These are phyloP conservation scores for Myiotriccus ornatus DNA, from an alignment of 2,797 vertebrate genomes.

Conservation along the genomic window DNA sequence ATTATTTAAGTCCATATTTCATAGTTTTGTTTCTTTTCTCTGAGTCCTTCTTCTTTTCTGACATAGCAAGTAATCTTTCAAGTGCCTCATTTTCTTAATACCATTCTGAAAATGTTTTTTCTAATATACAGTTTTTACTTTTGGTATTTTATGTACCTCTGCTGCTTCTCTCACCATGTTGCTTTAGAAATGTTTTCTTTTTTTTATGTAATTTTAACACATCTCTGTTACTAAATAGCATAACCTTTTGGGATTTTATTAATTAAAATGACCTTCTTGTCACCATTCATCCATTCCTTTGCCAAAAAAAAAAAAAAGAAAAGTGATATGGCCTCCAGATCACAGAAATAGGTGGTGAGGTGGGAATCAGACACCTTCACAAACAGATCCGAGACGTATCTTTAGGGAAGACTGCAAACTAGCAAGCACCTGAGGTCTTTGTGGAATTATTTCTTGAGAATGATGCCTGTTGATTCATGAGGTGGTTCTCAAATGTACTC, in stretches of 20 bases:
- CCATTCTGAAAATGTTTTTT: background rate
- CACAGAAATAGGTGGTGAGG: background rate
- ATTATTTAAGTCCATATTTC: background rate
- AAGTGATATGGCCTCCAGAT: rapidly evolving
- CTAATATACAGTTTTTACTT: background rate
- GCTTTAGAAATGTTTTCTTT: background rate
- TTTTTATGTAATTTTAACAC: background rate
- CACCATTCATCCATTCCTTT: background rate
- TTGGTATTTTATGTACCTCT: rapidly evolving
- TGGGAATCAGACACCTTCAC: background rate
- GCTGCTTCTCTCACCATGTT: background rate
- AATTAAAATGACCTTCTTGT: background rate
- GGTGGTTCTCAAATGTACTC: background rate
- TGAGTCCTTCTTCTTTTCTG: background rate
- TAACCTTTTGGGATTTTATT: background rate
- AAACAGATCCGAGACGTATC: background rate
- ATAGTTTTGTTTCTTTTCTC: background rate
- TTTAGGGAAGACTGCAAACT: background rate
- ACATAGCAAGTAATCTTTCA: background rate
- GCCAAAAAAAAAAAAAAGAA: background rate
- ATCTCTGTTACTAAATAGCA: background rate
- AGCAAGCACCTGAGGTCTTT: background rate
- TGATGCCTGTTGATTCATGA: background rate
- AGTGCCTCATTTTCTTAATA: background rate
- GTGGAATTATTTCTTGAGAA: background rate